Evolutionary conservation across 2,888 invertebrate genomes (phyloP), one percentile per base, ranked within the genome.

Genomic region (Microctonus hyperodae): DNA sequence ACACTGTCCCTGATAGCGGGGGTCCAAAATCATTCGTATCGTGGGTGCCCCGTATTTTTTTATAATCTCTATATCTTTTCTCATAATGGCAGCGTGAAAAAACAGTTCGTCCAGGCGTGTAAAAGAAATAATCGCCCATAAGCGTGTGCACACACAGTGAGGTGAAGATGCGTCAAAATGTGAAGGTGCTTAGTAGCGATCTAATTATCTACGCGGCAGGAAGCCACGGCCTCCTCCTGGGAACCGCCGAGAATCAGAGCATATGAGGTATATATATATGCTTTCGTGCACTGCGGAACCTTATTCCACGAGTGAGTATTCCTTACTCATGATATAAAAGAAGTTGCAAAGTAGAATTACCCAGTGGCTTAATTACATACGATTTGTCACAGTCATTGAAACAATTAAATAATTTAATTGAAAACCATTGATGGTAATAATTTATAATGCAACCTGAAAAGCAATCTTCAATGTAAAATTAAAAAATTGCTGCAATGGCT

Each of bases 161-260:
- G 67, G 72, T 69, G 74, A 70, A 69, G 72, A 68, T 67, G 80
- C 78, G 79, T 80, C 76, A 79, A 78, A 66, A 68, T 75, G 75
- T 70, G 72, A 73, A 74, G 78, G 78, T 80, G 81, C 76, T 81
- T 82, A 81, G 83, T 83, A 83, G 83, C 83, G 83, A 82, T 83
- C 83, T 83, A 83, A 83, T 83, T 83, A 83, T 83, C 82, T 78
- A 81, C 83, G 79, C 83, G 79, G 79, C 81, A 79, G 83, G 83
- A 79, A 75, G 79, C 75, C 81, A 77, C 75, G 81, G 78, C 79
- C 78, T 76, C 80, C 81, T 78, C 76, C 79, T 76, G 80, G 69
- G 79, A 74, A 72, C 72, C 74, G 69, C 66, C 68, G 67, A 70
- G 72, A 72, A 72, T 65, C 68, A 72, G 73, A 68, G 70, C 64